Evolutionary conservation across 2,888 invertebrate genomes (phyloP).

Genomic region (Papilio protenor): DNA sequence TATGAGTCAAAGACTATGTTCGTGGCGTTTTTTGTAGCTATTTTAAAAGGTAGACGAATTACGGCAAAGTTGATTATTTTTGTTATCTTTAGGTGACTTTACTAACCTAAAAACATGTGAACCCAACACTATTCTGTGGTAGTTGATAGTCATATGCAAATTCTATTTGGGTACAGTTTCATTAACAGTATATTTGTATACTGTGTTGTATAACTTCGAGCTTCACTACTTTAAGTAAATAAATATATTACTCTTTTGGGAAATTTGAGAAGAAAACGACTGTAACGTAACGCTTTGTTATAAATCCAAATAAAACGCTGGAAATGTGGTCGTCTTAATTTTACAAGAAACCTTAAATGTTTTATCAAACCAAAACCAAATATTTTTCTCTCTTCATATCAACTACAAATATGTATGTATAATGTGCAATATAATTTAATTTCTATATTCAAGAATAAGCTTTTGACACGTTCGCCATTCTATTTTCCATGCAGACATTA

Average conservation of each 20-base stretch:
- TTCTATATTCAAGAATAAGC: constrained; percentile 13
- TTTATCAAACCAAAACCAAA: not conserved
- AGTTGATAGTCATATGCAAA: not conserved
- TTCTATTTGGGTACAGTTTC: not conserved
- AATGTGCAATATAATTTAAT: not conserved
- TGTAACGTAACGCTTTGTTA: not conserved
- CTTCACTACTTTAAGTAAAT: not conserved
- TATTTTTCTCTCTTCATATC: not conserved
- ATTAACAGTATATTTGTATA: not conserved
- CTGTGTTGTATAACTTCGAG: not conserved
- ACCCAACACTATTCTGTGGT: not conserved
- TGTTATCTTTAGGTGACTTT: too few relatives aligned
- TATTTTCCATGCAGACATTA: constrained; percentile 46
- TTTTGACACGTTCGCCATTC: constrained; percentile 45
- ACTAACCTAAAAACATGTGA: not conserved
- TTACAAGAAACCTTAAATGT: too few relatives aligned
- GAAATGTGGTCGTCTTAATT: too few relatives aligned
- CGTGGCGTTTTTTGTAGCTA: not conserved
- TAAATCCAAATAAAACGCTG: not conserved
- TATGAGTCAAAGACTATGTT: not conserved
- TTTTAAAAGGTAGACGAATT: not conserved
- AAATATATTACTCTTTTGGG: not conserved
- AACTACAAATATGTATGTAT: not conserved
- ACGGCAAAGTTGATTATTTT: not conserved
- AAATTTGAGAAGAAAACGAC: not conserved